Conservation (phyloP, 2,113 vertebrate species). For the Plecturocebus donacophilus region DNA sequence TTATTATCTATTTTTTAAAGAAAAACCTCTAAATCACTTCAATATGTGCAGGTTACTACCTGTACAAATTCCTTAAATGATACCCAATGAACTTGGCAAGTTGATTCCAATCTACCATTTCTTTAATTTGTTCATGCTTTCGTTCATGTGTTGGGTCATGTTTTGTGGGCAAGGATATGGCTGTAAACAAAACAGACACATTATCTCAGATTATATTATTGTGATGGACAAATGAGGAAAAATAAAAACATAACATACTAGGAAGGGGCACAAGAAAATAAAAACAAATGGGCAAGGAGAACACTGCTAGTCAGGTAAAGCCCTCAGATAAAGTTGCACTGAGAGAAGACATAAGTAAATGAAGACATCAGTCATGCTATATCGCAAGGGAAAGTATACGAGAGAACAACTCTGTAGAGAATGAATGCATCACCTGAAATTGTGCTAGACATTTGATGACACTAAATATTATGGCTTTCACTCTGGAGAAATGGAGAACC, state of each 20-base stretch:
- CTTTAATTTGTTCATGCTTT: background rate
- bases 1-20: background rate
- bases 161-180: background rate
- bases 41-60: background rate
- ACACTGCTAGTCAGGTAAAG: background rate
- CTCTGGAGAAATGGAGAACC: background rate
- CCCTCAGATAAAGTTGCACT: background rate
- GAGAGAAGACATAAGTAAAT: background rate
- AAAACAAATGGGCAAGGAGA: background rate
- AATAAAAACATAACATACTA: background rate
- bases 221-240: background rate
- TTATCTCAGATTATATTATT: background rate
- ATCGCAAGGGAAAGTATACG: background rate
- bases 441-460: background rate
- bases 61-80: background rate
- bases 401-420: background rate
- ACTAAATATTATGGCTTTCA: background rate
- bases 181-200: background rate
- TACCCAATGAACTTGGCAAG: background rate
- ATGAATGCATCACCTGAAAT: background rate
- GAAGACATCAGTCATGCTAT: background rate
- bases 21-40: background rate
- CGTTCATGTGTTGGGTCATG: accelerated
- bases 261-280: background rate
- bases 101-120: background rate